Percentiles rank a stretch among this genome's conserved stretches.
These are phyloP conservation scores for Parasteatoda lunata DNA, from an alignment of 2,888 invertebrate species.

Conservation along the genomic window DNA sequence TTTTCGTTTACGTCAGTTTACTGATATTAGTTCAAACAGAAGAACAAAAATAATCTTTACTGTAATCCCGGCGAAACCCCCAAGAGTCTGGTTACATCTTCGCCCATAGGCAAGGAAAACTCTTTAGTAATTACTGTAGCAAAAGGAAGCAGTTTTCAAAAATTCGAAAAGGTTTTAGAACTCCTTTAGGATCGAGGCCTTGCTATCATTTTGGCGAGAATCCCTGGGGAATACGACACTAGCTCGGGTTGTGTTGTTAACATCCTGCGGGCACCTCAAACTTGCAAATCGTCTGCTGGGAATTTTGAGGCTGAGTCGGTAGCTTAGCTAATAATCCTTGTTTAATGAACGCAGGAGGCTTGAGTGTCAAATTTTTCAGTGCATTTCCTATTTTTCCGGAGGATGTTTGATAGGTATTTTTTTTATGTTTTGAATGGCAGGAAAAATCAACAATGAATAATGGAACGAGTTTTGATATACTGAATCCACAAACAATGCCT, in stretches of 20 bases:
- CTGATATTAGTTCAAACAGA: conserved; percentile 45
- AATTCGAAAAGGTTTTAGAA: conserved; percentile 65
- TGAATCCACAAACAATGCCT: conserved; percentile 61
- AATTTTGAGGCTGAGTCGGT: conserved; percentile 24
- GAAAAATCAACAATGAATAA: conserved; percentile 53
- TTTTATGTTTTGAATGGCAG: conserved; percentile 39
- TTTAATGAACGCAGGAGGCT: conserved; percentile 64
- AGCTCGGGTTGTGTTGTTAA: conserved; percentile 61
- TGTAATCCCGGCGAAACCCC: conserved; percentile 46
- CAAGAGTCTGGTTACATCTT: conserved; percentile 54
- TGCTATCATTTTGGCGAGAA: conserved; percentile 19
- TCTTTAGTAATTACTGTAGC: conserved; percentile 56
- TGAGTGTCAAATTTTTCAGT: conserved; percentile 65
- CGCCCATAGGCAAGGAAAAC: conserved; percentile 59
- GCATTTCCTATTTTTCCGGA: conserved; percentile 38
- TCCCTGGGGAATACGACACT: conserved; percentile 12
- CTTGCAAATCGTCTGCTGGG: conserved; percentile 66
- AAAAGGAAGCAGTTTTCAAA: conserved; percentile 44
- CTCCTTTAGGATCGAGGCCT: conserved; percentile 21
- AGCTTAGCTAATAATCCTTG: conserved; percentile 61
- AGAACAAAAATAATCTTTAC: conserved; percentile 50
- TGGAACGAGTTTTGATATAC: conserved; percentile 49
- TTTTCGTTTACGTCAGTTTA: conserved; percentile 9
- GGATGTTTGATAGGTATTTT: conserved; percentile 49
- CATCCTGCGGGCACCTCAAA: conserved; percentile 67